Evolutionary conservation across 2,888 invertebrate species (phyloP), one percentile per base, ranked within the genome.

Genomic region (Crematogaster levior): DNA sequence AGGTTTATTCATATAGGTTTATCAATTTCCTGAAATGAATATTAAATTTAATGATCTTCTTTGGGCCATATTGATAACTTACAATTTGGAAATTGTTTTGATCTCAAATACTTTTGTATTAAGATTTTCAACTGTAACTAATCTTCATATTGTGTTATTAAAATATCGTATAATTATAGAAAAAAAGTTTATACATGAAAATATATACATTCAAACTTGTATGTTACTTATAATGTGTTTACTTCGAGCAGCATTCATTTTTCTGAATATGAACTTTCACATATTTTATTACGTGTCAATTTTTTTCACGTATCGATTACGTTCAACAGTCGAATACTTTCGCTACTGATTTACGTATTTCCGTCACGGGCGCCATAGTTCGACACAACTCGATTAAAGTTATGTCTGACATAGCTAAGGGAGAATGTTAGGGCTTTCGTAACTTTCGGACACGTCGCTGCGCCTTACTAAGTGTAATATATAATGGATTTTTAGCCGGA

Each of bases 401-500:
- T 92, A 91, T 90, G 88, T 86, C 84, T 85, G 85, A 68, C 86
- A 85, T 37, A 82, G 89, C 88, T 90, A 89, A 85, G 85, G 84
- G 80, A 66, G 70, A 60, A 43, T 27, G 72, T 43, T 43, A 43
- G 51, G 65, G 70, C 73, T 87, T 86, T 88, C 81, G 83, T 87
- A 88, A 91, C 89, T 90, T 89, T 88, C 82, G 86, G 87, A 88
- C 86, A 84, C 81, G 87, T 85, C 82, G 83, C 85, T 79, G 83
- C 90, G 89, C 90, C 91, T 91, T 88, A 90, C 91, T 92, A 91
- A 91, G 90, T 91, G 92, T 91, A 93, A 93, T 93, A 93, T 93
- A 93, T 93, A 93, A 93, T 92, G 91, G 92, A 93, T 93, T 93
- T 93, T 93, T 93, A 90, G 92, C 90, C 92, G 93, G 93, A 93